Evolutionary conservation across 2,113 vertebrate species (phyloP).

Genomic region (Urocynchramus pylzowi): DNA sequence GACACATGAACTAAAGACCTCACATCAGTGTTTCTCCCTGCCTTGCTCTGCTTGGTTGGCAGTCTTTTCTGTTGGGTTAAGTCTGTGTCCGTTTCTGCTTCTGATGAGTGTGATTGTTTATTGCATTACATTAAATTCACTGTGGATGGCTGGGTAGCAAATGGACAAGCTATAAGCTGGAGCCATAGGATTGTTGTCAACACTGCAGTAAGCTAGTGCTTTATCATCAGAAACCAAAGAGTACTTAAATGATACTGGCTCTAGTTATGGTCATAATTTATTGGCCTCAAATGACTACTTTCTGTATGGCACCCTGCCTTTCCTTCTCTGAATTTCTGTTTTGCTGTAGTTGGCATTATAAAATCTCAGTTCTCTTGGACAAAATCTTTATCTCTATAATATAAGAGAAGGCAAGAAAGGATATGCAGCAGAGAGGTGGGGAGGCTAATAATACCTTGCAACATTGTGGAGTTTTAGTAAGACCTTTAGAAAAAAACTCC

Average conservation of each 20-base stretch:
- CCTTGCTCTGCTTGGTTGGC: not conserved
- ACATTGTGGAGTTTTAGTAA: not conserved
- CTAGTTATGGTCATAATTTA: conserved; percentile 54
- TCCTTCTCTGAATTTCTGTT: conserved; percentile 21
- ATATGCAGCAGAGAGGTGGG: not conserved
- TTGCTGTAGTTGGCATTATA: conserved; percentile 21
- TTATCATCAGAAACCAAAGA: conserved; percentile 68
- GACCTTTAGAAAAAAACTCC: not conserved
- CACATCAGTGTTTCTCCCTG: not conserved
- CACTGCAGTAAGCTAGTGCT: conserved; percentile 21
- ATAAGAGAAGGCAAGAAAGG: not conserved
- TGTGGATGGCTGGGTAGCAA: conserved; percentile 46
- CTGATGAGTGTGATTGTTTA: conserved; percentile 9
- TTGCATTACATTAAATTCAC: conserved; percentile 42
- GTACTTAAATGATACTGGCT: conserved; percentile 61
- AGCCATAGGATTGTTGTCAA: conserved; percentile 55
- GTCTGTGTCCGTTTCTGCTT: not conserved
- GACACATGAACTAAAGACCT: not conserved
- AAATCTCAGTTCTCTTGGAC: not conserved
- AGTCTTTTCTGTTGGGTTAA: not conserved
- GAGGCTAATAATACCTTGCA: not conserved
- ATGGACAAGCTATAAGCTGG: conserved; percentile 21
- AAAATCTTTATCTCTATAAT: not conserved
- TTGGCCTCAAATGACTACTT: conserved; percentile 11
- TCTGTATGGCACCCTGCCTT: not conserved